Evolutionary conservation across 2,888 invertebrate species (phyloP), one percentile per base, ranked within the genome.

Genomic region (Diarsia dahlii): DNA sequence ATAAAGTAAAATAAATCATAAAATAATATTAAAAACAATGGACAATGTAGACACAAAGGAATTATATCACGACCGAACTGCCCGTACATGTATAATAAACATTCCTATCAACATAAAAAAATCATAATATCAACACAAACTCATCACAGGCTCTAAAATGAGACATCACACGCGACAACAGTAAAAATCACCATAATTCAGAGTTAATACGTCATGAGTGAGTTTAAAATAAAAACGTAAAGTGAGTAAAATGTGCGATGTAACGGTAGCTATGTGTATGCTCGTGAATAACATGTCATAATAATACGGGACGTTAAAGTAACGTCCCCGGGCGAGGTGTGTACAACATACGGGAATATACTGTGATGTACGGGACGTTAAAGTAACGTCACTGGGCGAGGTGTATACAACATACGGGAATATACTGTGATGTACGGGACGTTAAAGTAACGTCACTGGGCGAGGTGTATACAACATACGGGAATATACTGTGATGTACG

Each of bases 221-320:
- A 54, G 68, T 81, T 81, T 76, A 72, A 82, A 87, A 85, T 82
- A 81, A 87, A 85, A 82, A 77, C 39, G 58, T 66, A 34, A 64
- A 52, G 34, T 68, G 82, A 52, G 64, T 74, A 50, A 67, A 68
- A 74, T 46, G 45, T 34, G 65, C 28, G 28, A n/a, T 23, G 23
- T 75, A 56, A 54, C 23, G 34, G 71, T 76, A 62, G 23, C n/a
- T n/a, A 48, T 23, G 9, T 73, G 60, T 71, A 45, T 71, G 45
- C 67, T 77, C 68, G 67, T 76, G 85, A 84, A 78, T 63, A 84
- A 75, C 78, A 67, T 84, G 76, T 75, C 79, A 80, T 81, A 81
- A 82, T 82, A 80, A 60, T 71, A 86, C 48, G 46, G 73, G 78
- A 85, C 73, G 70, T 70, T 64, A 82, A 76, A 76, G 65, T 63